Percentiles rank a stretch among this genome's conserved stretches.
Conservation (phyloP, 1,140 invertebrate genomes). For the Diorhabda elongata region DNA sequence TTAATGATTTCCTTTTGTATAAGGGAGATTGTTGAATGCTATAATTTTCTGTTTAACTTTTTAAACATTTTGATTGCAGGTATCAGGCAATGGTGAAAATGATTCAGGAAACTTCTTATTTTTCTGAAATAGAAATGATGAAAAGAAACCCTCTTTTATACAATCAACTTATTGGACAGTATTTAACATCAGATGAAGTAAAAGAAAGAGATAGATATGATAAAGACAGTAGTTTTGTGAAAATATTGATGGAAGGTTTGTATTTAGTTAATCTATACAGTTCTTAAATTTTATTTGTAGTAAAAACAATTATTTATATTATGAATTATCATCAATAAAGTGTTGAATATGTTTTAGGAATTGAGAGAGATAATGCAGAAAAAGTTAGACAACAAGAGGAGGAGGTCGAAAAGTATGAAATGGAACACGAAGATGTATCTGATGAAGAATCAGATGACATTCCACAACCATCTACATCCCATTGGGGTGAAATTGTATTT, state of each 20-base stretch:
- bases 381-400: conserved; percentile 60
- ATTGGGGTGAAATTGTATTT: conserved; percentile 54
- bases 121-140: conserved; percentile 90
- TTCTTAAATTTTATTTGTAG: no score
- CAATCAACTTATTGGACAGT: conserved; percentile 82
- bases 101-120: conserved; percentile 71
- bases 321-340: no score
- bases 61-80: conserved; percentile 40
- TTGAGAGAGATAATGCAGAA: conserved; percentile 60
- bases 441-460: conserved; percentile 41
- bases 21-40: neutral
- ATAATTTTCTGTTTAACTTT: neutral
- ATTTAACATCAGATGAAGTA: conserved; percentile 72
- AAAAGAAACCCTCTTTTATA: conserved; percentile 83
- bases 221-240: conserved; percentile 61
- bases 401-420: conserved; percentile 53
- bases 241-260: conserved; percentile 59
- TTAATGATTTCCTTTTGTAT: conserved; percentile 4
- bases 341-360: conserved; percentile 33
- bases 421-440: conserved; percentile 49
- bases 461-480: conserved; percentile 34
- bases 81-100: conserved; percentile 77
- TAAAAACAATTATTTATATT: no score
- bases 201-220: conserved; percentile 56
- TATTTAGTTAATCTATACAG: neutral